Base-by-base conservation (phyloP, 2,888 invertebrate species). In the Thereva nobilitata region DNA sequence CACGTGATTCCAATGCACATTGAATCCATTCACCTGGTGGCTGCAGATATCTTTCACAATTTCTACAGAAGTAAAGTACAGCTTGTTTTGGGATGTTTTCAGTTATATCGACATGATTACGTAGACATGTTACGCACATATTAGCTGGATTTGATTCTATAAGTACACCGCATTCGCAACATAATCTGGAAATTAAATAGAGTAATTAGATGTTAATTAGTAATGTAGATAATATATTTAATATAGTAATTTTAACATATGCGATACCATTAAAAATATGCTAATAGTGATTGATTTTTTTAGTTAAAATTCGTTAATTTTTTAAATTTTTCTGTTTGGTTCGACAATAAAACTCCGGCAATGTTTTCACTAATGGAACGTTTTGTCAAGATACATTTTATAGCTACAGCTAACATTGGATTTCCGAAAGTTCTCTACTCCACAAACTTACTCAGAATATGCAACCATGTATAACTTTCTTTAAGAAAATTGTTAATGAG, bases 121-220 rank as follows among this genome's bases (percentile, higher is more conserved):
- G 85, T 44, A 99, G 81, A 80, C 99, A 99, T 23, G 90, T 91
- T 1, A 96, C 93, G 80, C 99, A 99, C 95, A 96, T 97, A 80
- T 97, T 98, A 0, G 96, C 89, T 2, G 95, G 93, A 83, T 99
- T 99, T 40, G 98, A 92, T 74, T 93, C 91, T 67, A 99, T 99
- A 23, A 87, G 83, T 9, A 88, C 86, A 8, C 96, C 97, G 83
- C 99, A 99, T 79, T 95, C 90, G 77, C 98, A 99, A 78, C 98
- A 99, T 75, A 93, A 84, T 80, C 90, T 91, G 76, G 49, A 68
- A 71, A 37, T 41, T 34, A 7, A 9, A 41, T 4, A 9, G 34
- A 23, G 8, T 34, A 34, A 50, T n/a, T 4, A 34, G 9, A 50
- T 34, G 12, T 49, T 23, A 7, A 49, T 5, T 9, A 45, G 23